phyloP scores from a whole-genome alignment of 1,140 invertebrate genomes.

The Harlomillsia oculata region DNA sequence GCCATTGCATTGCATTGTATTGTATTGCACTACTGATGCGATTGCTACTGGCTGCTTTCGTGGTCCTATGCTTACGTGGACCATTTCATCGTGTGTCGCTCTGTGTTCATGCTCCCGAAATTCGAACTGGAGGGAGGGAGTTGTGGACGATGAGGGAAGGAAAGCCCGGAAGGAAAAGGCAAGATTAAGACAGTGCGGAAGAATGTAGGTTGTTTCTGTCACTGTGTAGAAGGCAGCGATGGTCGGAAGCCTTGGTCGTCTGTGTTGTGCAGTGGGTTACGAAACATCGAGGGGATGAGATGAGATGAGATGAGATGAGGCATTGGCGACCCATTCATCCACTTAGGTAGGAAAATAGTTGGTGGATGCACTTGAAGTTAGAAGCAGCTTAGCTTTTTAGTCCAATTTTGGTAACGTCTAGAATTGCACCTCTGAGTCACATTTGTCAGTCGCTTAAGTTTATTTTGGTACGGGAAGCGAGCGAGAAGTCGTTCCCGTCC shows the following conservation, averaged over 20 bases:
- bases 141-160: neutral
- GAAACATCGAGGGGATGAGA: too few relatives aligned
- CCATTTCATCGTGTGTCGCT: too few relatives aligned
- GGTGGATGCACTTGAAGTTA: slow-evolving; percentile 8
- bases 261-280: too few relatives aligned
- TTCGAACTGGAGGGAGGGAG: neutral
- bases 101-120: too few relatives aligned
- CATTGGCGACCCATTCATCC: slow-evolving; percentile 27
- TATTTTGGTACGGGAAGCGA: slow-evolving; percentile 32
- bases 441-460: slow-evolving; percentile 36
- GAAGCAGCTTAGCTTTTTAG: slow-evolving; percentile 28
- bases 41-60: too few relatives aligned
- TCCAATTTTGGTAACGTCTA: slow-evolving; percentile 36
- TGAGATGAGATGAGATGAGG: slow-evolving; percentile 20
- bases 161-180: neutral
- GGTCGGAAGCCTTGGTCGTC: too few relatives aligned
- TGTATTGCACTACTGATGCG: too few relatives aligned
- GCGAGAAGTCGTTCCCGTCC: neutral
- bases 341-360: slow-evolving; percentile 7
- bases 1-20: too few relatives aligned
- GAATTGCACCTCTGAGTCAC: slow-evolving; percentile 36
- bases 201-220: neutral
- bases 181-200: neutral
- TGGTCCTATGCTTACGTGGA: too few relatives aligned
- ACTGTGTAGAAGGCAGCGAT: too few relatives aligned